A percentile compares a stretch with the other conserved stretches of the same genome.
These are phyloP conservation scores for Nothocercus julius DNA, from an alignment of 2,113 vertebrate genomes.

Conservation along the genomic window DNA sequence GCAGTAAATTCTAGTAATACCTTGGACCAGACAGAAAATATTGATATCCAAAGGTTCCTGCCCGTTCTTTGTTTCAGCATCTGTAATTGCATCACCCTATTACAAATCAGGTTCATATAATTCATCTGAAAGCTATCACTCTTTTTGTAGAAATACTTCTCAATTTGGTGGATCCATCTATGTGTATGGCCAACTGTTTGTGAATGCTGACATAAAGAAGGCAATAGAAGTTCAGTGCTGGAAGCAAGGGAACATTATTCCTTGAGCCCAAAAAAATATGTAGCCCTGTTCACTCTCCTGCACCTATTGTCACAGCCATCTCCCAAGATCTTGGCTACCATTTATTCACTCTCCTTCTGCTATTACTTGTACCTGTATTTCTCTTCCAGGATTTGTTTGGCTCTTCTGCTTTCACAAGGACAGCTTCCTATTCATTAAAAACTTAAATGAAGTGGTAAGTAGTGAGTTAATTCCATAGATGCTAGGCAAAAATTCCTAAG, in stretches of 20 bases:
- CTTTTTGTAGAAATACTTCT: background rate
- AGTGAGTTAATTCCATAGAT: background rate
- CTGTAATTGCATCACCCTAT: background rate
- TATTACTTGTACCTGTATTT: background rate
- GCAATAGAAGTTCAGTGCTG: background rate
- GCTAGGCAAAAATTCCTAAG: background rate
- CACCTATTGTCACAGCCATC: background rate
- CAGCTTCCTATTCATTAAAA: conserved; percentile 76
- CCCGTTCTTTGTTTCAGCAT: background rate
- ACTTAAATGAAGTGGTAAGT: conserved; percentile 85
- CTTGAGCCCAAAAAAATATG: background rate
- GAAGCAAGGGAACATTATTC: background rate
- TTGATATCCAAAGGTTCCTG: background rate
- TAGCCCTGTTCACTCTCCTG: background rate
- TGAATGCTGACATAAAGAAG: background rate
- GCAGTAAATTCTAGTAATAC: background rate
- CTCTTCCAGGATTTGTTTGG: conserved; percentile 80
- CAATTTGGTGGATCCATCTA: background rate
- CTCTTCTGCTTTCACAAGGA: conserved; percentile 80
- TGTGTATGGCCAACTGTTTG: background rate
- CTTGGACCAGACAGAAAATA: background rate
- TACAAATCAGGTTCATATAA: background rate
- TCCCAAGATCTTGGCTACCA: background rate
- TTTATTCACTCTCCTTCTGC: background rate
- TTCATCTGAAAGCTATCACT: background rate